Evolutionary conservation across 2,888 invertebrate genomes (phyloP), one percentile per base, ranked within the genome.

Genomic region (Listrodromus nycthemerus): DNA sequence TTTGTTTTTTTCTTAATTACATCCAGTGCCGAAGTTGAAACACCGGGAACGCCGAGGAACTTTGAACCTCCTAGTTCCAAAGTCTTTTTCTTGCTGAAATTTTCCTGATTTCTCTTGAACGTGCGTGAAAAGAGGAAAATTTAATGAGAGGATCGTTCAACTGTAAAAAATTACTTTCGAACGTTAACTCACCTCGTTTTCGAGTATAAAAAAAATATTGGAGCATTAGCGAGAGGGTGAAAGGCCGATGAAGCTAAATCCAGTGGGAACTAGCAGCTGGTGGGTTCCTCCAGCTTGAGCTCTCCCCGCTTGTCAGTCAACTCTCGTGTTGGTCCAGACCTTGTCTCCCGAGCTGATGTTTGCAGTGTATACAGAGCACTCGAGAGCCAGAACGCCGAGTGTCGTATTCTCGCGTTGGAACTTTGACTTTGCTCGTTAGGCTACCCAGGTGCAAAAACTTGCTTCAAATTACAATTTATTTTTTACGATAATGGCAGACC

Each of bases 1-100:
- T 33, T 33, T 30, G 1, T 30, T 33, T 33, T 33, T 33, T 90
- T 90, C 87, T 85, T 90, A 91, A 91, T 91, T 92, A 89, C 89
- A 87, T 89, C 87, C 88, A n/a, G 70, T 37, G 48, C 37, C 65
- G 24, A 48, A 24, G 52, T 41, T 48, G 30, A 24, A 76, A 63
- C n/a, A 65, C 52, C 61, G 27, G 27, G n/a, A 6, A 19, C 19
- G 19, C 21, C 21, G 52, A 52, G 52, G 19, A 52, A 52, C 19
- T 52, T 52, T 52, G 8, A 52, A 8, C n/a, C 19, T 52, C 21
- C 1, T 7, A 10, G 19, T 33, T 33, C 33, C 1, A 8, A 33
- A 33, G 8, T 2, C 1, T 33, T 33, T 33, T 33, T 8, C 33
- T 8, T 33, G 33, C 33, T 33, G 33, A 33, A 8, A 8, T 8